Evolutionary conservation across 2,888 invertebrate genomes (phyloP), one percentile per base, ranked within the genome.

Genomic region (Drosophila demipolita): DNA sequence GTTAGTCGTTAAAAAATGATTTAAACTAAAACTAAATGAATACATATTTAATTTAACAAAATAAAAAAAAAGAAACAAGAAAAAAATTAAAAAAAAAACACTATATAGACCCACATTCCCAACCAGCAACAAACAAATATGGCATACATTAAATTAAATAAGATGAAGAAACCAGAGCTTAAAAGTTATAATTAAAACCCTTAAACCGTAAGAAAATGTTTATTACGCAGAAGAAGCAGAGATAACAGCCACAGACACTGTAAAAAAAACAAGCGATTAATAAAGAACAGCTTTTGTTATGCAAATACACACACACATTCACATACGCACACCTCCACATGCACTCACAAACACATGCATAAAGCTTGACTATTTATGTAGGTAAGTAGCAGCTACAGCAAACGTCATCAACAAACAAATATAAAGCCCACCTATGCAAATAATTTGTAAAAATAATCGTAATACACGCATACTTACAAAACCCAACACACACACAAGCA

Each of bases 381-480:
- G 62, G 67, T 68, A 82, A 66, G 66, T 63, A 73, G 59, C 70
- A 71, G 66, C 71, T 63, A 83, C 66, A 82, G 67, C 76, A 84
- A 45, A 75, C 54, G 73, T 66, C 81, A 69, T 60, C 66, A 85
- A 82, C 71, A 75, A 86, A 86, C 88, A 84, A 89, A 90, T 83
- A 89, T 82, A 67, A 85, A 86, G 90, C 90, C 85, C 85, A 85
- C 85, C 85, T 90, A 86, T 83, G 82, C 88, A 87, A 87, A 73
- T 83, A 87, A 89, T 87, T 85, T 89, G 80, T 89, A 89, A 73
- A 82, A 75, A 76, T 80, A 88, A 83, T 73, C 83, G 66, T 86
- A 82, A 85, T 52, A 65, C 26, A 64, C 54, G 62, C 64, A 74
- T 26, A 67, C 35, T 23, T 1, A 60, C 50, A 58, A 59, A 40